Conservation (phyloP, 1,140 invertebrate species). For the Eumaeus atala region DNA sequence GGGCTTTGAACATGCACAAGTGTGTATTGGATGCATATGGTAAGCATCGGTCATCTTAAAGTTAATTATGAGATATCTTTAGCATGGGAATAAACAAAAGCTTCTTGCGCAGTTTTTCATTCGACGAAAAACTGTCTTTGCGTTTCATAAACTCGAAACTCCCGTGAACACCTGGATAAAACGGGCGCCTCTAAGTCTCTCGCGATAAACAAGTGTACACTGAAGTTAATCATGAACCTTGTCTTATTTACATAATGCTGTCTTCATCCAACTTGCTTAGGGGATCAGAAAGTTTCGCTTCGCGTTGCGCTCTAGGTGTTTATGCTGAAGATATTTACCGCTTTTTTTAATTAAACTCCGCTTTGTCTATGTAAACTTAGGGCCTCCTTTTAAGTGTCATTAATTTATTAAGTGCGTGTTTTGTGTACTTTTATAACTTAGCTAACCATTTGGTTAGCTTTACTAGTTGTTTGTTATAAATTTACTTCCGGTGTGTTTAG, state of each 20-base stretch:
- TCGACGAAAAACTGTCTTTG: constrained; percentile 2
- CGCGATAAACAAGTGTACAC: constrained; percentile 16
- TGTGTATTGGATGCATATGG: too few relatives aligned
- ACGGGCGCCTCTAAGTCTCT: constrained; percentile 10
- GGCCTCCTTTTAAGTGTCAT: background rate
- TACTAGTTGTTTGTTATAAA: too few relatives aligned
- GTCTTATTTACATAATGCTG: constrained; percentile 33
- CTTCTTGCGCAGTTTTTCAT: too few relatives aligned
- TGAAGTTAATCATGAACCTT: constrained; percentile 22
- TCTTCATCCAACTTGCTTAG: constrained; percentile 30
- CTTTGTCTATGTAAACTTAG: background rate
- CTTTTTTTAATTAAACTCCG: constrained; percentile 9
- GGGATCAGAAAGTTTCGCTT: constrained; percentile 18
- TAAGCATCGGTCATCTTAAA: too few relatives aligned
- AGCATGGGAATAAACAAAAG: too few relatives aligned
- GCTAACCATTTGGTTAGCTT: too few relatives aligned
- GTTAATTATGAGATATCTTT: too few relatives aligned
- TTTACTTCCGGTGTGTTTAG: too few relatives aligned
- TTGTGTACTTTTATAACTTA: too few relatives aligned
- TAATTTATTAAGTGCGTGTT: background rate
- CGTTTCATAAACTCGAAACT: constrained; percentile 10
- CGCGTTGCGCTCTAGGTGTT: constrained; percentile 11
- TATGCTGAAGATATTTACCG: constrained; percentile 12
- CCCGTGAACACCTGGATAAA: constrained; percentile 16
- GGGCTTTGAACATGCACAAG: too few relatives aligned